Evolutionary conservation across 2,113 vertebrate genomes (phyloP), one percentile per base, ranked within the genome.

Genomic region (Callorhinus ursinus): DNA sequence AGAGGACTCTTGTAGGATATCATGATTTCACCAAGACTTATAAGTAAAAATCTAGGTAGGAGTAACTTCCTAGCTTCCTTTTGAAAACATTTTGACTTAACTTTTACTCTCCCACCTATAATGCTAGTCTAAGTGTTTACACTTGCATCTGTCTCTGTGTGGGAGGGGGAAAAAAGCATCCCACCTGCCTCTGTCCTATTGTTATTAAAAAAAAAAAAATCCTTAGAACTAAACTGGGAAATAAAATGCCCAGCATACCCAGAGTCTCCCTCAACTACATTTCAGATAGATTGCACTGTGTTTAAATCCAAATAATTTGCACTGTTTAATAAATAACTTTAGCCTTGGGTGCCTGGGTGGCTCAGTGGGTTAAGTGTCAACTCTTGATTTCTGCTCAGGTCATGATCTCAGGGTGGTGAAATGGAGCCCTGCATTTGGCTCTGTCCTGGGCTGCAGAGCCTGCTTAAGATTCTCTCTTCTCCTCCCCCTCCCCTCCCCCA

Each of bases 171-270:
- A 5, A 81, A 31, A 36, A 2, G 1, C 28, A 83, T 95, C 10
- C n/a, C 67, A 69, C 7, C 22, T 90, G 24, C 13, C 9, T n/a
- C 28, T 84, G 14, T 36, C 2, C 33, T 4, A 74, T 24, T 79
- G 2, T 89, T 93, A 90, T 61, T 96, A 53, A n/a, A 89, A 95
- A 81, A 57, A 51, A 2, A 72, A 49, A 24, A 42, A 61, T 49
- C 10, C 14, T 86, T 87, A 79, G 15, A 69, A 83, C 1, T 71
- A 53, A 87, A 69, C 2, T 65, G 14, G 14, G 36, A 90, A 76
- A 46, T 95, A 81, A 94, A 96, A 88, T 67, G 0, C 24, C 26
- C 13, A 74, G 31, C 4, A 63, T 87, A 39, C 14, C 31, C n/a
- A 19, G 22, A 26, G 5, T 94, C 19, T 72, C 10, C 18, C 11